Percentiles rank a stretch among this genome's conserved stretches.
phyloP scores from a whole-genome alignment of 1,140 invertebrate genomes.

The Liolophura sinensis region DNA sequence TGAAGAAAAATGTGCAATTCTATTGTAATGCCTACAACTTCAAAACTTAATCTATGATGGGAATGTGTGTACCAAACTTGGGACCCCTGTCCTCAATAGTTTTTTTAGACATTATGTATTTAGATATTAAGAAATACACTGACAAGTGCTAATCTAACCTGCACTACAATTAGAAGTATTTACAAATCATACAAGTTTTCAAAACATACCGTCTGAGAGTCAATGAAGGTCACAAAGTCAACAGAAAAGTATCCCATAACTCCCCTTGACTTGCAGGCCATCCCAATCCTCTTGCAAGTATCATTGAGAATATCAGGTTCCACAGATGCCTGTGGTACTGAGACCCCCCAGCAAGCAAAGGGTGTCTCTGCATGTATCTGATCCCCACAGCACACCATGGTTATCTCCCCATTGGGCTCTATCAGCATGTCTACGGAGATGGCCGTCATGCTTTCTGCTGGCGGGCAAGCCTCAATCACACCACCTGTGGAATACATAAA shows the following conservation, averaged over 20 bases:
- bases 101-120: too few species aligned
- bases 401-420: conserved; percentile 49
- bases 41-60: too few species aligned
- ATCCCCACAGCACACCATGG: conserved; percentile 51
- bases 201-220: conserved; percentile 52
- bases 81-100: too few species aligned
- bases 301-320: conserved; percentile 51
- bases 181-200: too few species aligned
- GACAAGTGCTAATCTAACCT: too few species aligned
- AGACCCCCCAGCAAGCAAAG: conserved; percentile 56
- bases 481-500: conserved; percentile 40
- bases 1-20: too few species aligned
- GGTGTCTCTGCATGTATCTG: conserved; percentile 57
- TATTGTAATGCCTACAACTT: too few species aligned
- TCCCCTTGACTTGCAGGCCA: conserved; percentile 52
- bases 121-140: too few species aligned
- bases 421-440: conserved; percentile 55
- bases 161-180: too few species aligned
- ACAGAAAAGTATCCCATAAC: conserved; percentile 55
- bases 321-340: conserved; percentile 56
- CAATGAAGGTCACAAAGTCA: conserved; percentile 59
- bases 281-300: conserved; percentile 45
- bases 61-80: too few species aligned
- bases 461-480: conserved; percentile 57
- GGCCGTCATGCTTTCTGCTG: conserved; percentile 54